Percentiles rank a stretch among this genome's conserved stretches.
phyloP scores from a whole-genome alignment of 2,888 invertebrate genomes.

The Drosophila monieri region DNA sequence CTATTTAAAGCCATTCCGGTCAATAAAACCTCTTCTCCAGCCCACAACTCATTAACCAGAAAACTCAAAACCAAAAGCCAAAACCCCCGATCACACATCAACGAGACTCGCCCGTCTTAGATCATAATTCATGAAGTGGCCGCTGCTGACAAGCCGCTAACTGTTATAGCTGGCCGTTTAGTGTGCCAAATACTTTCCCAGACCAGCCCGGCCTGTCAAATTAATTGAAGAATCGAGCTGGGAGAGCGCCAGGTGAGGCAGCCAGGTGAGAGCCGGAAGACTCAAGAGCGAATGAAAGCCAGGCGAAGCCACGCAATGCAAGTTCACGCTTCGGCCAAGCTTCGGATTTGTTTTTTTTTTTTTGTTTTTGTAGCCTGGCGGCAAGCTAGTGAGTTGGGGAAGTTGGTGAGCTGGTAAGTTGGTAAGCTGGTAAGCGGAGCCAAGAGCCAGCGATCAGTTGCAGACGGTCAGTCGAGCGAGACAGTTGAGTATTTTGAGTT shows the following conservation, averaged over 20 bases:
- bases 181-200: slow-evolving; percentile 77
- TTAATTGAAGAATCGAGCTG: slow-evolving; percentile 65
- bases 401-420: slow-evolving; percentile 10
- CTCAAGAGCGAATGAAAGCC: slow-evolving; percentile 54
- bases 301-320: slow-evolving; percentile 49
- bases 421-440: slow-evolving; percentile 80
- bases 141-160: slow-evolving; percentile 56
- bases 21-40: neutral
- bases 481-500: slow-evolving; percentile 71
- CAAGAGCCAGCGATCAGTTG: slow-evolving; percentile 79
- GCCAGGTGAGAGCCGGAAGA: slow-evolving; percentile 8
- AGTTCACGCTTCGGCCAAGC: slow-evolving; percentile 35
- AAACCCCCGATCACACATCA: neutral
- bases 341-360: slow-evolving; percentile 7
- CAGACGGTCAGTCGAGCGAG: slow-evolving; percentile 81
- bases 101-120: slow-evolving; percentile 42
- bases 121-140: slow-evolving; percentile 38
- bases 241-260: neutral
- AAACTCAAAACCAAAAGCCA: neutral
- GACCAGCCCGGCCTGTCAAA: slow-evolving; percentile 58
- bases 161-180: slow-evolving; percentile 73
- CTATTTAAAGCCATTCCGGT: slow-evolving; percentile 1
- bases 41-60: slow-evolving; percentile 2
- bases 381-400: neutral
- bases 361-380: slow-evolving; percentile 1